A percentile compares a stretch with the other conserved stretches of the same genome.
phyloP scores from a whole-genome alignment of 2,113 vertebrate genomes.

The Pardalotus punctatus region DNA sequence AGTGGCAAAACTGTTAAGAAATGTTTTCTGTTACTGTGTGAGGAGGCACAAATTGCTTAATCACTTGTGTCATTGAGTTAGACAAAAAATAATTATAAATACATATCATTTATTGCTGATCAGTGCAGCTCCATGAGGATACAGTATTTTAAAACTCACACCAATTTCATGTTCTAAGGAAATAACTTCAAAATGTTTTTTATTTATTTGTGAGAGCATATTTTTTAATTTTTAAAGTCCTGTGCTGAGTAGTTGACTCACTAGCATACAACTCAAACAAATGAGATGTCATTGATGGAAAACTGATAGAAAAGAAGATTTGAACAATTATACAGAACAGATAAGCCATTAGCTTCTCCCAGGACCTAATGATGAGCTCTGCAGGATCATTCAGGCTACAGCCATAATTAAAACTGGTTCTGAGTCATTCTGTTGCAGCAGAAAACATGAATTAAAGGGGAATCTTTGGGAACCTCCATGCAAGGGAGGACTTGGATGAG shows the following conservation, averaged over 20 bases:
- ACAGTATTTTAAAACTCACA: not conserved
- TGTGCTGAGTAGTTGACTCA: not conserved
- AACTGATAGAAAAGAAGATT: not conserved
- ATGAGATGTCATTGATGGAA: not conserved
- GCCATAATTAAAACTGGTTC: not conserved
- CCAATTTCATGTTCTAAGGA: not conserved
- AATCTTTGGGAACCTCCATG: not conserved
- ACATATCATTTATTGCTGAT: not conserved
- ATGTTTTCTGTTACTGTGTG: not conserved
- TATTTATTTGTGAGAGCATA: not conserved
- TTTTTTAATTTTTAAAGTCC: not conserved
- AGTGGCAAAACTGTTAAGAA: not conserved
- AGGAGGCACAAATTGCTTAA: not conserved
- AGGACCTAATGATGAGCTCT: not conserved
- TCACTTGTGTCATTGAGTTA: not conserved
- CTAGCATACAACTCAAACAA: not conserved
- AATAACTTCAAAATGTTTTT: not conserved
- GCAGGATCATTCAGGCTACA: not conserved
- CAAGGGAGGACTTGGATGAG: not conserved
- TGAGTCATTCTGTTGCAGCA: not conserved
- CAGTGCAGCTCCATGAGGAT: not conserved
- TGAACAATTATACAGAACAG: not conserved
- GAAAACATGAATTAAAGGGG: not conserved
- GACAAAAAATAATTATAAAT: not conserved
- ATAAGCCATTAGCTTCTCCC: slow-evolving; percentile 14